phyloP scores from a whole-genome alignment of 1,140 invertebrate species.

The Laupala kohalensis region DNA sequence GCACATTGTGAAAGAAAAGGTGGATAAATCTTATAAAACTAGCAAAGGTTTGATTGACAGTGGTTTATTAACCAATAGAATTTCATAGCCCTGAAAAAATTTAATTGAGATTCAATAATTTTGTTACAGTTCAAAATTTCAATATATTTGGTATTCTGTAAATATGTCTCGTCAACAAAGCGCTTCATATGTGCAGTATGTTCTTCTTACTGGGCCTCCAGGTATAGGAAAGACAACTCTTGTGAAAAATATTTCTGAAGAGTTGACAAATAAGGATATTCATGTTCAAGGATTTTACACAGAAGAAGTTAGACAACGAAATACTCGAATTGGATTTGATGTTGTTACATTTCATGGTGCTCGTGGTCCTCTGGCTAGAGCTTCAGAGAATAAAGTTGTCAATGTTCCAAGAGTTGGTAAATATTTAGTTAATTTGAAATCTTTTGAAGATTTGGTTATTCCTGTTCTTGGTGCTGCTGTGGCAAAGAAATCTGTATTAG shows the following conservation, averaged over 20 bases:
- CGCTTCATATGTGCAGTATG: background rate
- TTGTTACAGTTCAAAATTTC: background rate
- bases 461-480: constrained; percentile 18
- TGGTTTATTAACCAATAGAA: no score
- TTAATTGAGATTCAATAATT: no score
- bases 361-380: constrained; percentile 27
- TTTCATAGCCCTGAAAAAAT: no score
- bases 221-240: constrained; percentile 36
- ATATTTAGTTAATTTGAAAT: constrained; percentile 29
- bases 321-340: constrained; percentile 32
- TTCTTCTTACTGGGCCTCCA: constrained; percentile 10
- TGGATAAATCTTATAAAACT: constrained; percentile 29
- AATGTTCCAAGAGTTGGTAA: constrained; percentile 27
- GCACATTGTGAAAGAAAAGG: constrained; percentile 38
- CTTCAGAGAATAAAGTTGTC: constrained; percentile 13
- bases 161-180: background rate
- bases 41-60: no score
- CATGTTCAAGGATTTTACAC: constrained; percentile 31
- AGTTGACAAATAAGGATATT: constrained; percentile 21
- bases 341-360: constrained; percentile 30
- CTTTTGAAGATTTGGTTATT: constrained; percentile 32
- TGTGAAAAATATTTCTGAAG: constrained; percentile 26
- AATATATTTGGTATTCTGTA: background rate
- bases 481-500: constrained; percentile 14
- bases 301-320: constrained; percentile 27